Evolutionary conservation across 2,113 vertebrate species (phyloP), one percentile per base, ranked within the genome.

Genomic region (Rhynchomys soricoides): DNA sequence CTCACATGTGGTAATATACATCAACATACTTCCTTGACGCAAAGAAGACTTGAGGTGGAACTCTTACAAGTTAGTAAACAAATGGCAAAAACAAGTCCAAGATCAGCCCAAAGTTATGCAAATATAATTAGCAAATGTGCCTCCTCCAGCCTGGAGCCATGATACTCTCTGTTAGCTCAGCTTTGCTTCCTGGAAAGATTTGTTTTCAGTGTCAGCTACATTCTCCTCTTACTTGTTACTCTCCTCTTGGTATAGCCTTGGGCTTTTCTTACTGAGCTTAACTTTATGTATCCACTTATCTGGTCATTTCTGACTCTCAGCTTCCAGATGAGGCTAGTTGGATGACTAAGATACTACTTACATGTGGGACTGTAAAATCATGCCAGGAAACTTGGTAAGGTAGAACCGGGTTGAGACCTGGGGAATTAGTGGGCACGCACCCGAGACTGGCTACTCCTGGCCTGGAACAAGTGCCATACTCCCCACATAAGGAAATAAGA

Each of bases 41-140:
- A 6, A 62, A 87, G 66, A 89, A 86, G 9, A 34, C 43, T 73
- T 70, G 21, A 6, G 68, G 10, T 37, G 68, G 13, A 24, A 73
- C 93, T 87, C 8, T 88, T 66, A 92, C 26, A 85, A 57, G 78
- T 81, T 16, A 90, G 59, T 52, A 94, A 92, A 81, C 11, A 55
- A 40, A 74, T n/a, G 21, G 31, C 5, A 43, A 40, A 77, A 64
- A 8, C 70, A 85, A 9, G 29, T 68, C 21, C n/a, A 64, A 64
- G 24, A 45, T 31, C 34, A 66, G 26, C 6, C 34, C 13, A 43
- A 24, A n/a, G 43, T 70, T 48, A 57, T 34, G 57, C 21, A 85
- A 29, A 71, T 45, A 34, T 21, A 87, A 57, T 15, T 9, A 1
- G 19, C 22, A 40, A 57, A 57, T 31, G 34, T 48, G 81, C 3